Percentiles rank a stretch among this genome's conserved stretches.
These are phyloP conservation scores for Gopherus flavomarginatus DNA, from an alignment of 2,113 vertebrate species.

Conservation along the genomic window DNA sequence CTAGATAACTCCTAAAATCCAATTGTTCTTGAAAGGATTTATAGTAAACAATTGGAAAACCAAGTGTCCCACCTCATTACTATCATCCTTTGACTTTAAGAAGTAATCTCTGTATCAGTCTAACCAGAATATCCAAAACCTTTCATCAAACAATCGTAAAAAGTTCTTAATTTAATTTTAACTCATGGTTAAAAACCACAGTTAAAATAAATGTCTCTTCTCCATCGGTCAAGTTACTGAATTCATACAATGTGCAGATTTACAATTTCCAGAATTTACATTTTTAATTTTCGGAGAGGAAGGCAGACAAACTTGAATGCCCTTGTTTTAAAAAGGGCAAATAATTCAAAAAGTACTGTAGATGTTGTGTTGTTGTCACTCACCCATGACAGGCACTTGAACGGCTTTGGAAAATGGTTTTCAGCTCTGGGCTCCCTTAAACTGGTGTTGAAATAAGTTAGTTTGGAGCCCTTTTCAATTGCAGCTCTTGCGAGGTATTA, in stretches of 20 bases:
- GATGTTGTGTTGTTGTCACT: background rate
- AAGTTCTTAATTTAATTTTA: background rate
- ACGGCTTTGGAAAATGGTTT: background rate
- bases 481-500: too few relatives aligned
- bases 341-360: background rate
- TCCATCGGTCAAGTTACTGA: background rate
- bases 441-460: background rate
- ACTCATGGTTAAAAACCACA: fast-evolving
- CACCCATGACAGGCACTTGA: background rate
- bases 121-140: background rate
- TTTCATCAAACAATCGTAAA: background rate
- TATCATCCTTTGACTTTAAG: background rate
- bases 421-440: background rate
- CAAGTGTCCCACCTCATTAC: background rate
- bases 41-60: background rate
- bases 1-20: background rate
- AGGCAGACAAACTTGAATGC: background rate
- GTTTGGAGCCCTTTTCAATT: too few relatives aligned
- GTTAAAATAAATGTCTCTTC: background rate
- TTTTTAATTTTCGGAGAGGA: background rate
- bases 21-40: slow-evolving; percentile 32
- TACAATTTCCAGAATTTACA: fast-evolving
- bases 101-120: background rate
- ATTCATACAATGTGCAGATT: background rate
- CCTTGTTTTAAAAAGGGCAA: background rate